A percentile compares a stretch with the other conserved stretches of the same genome.
Conservation (phyloP, 2,888 invertebrate genomes). For the Dryobota labecula region DNA sequence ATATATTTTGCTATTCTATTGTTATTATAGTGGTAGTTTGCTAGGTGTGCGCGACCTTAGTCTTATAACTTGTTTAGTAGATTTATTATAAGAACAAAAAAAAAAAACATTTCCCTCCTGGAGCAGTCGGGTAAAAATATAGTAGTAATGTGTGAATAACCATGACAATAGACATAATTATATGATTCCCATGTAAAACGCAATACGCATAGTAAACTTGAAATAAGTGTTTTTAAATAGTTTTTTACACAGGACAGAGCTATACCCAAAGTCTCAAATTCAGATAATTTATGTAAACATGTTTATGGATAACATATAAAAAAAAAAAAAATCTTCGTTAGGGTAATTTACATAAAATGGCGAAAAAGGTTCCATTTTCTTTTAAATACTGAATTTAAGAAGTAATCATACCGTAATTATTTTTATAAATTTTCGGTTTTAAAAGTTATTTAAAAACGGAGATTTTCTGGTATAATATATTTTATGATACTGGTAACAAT, state of each 20-base stretch:
- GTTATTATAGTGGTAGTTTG: slow-evolving; percentile 23
- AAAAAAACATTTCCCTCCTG: background rate
- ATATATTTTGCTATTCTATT: slow-evolving; percentile 59
- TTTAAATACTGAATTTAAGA: too few relatives aligned
- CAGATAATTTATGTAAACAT: too few relatives aligned
- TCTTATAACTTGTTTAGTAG: slow-evolving; percentile 30
- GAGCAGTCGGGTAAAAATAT: background rate
- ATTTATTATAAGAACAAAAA: background rate
- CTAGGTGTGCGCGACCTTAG: slow-evolving; percentile 41
- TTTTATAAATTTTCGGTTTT: too few relatives aligned
- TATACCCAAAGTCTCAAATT: too few relatives aligned
- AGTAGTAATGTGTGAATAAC: slow-evolving; percentile 12
- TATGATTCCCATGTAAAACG: background rate
- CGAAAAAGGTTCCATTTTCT: too few relatives aligned
- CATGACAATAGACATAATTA: slow-evolving; percentile 14
- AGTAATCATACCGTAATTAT: too few relatives aligned
- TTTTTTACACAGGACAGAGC: background rate
- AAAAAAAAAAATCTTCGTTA: too few relatives aligned
- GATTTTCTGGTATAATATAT: too few relatives aligned
- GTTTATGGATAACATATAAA: too few relatives aligned
- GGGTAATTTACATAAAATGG: too few relatives aligned
- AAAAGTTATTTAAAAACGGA: too few relatives aligned
- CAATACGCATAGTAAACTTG: background rate
- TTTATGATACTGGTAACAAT: too few relatives aligned
- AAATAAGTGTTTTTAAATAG: background rate